Evolutionary conservation across 2,888 invertebrate genomes (phyloP).

Genomic region (Seira musarum): DNA sequence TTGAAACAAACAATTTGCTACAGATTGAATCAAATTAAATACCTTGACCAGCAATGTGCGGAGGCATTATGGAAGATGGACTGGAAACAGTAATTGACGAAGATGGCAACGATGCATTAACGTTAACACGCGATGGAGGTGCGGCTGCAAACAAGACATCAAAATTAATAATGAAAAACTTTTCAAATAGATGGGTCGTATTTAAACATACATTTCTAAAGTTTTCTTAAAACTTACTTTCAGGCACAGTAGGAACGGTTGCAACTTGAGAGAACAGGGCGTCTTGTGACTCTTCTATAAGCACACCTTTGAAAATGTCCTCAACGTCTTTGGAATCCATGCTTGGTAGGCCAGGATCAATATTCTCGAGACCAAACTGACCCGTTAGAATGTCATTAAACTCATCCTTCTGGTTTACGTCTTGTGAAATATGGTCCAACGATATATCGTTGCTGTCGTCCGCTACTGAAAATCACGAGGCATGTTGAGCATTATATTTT

Average conservation of each 20-base stretch:
- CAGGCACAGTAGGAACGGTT: slow-evolving; percentile 60
- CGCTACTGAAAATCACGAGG: slow-evolving; percentile 27
- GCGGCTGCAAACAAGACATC: slow-evolving; percentile 32
- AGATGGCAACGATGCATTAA: slow-evolving; percentile 46
- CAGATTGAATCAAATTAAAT: background rate
- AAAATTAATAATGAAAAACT: background rate
- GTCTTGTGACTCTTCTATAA: slow-evolving; percentile 85
- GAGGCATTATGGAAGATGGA: slow-evolving; percentile 43
- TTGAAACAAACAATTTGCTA: slow-evolving; percentile 27
- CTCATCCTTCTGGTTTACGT: slow-evolving; percentile 79
- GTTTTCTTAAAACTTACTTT: slow-evolving; percentile 28
- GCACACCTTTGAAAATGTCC: slow-evolving; percentile 91
- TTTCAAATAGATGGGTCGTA: background rate
- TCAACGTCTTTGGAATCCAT: slow-evolving; percentile 94
- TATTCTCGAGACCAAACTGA: slow-evolving; percentile 83
- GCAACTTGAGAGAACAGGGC: slow-evolving; percentile 77
- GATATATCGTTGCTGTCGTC: slow-evolving; percentile 62
- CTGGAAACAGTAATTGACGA: slow-evolving; percentile 47
- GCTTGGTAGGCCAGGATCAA: slow-evolving; percentile 80
- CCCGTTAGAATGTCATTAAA: slow-evolving; percentile 78
- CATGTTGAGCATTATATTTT: background rate
- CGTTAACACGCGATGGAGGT: slow-evolving; percentile 29
- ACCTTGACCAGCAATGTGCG: slow-evolving; percentile 44
- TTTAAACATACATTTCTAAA: background rate
- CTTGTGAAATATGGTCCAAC: slow-evolving; percentile 59